Percentiles rank a stretch among this genome's conserved stretches.
These are phyloP conservation scores for Epinephelus awoara DNA, from an alignment of 2,797 vertebrate genomes.

Conservation along the genomic window DNA sequence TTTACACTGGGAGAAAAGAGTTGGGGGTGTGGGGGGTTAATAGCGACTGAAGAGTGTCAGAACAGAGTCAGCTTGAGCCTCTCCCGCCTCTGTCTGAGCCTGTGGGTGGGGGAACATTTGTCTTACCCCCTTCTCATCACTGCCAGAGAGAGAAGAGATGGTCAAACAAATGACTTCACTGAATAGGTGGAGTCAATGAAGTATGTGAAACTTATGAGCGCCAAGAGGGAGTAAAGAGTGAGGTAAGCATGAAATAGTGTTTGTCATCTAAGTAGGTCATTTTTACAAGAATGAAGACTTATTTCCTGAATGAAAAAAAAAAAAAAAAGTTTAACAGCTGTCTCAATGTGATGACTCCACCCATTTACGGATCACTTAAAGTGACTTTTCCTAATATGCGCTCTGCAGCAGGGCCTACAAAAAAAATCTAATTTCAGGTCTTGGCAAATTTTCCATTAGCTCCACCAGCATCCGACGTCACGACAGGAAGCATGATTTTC, in stretches of 20 bases:
- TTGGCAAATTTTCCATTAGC: conserved; percentile 52
- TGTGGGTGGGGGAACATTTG: conserved; percentile 52
- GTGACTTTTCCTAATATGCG: conserved; percentile 17
- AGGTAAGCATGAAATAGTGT: background rate
- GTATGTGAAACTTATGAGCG: conserved; percentile 28
- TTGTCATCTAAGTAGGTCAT: conserved; percentile 9
- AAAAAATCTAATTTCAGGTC: conserved; percentile 45
- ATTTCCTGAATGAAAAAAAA: background rate
- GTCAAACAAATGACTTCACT: conserved; percentile 64
- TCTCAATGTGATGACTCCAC: background rate
- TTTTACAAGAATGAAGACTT: conserved; percentile 6
- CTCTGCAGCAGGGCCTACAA: background rate
- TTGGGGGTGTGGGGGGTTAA: conserved; percentile 35
- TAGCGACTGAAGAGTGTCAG: conserved; percentile 42
- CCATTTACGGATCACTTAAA: conserved; percentile 6
- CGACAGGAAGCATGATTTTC: conserved; percentile 54
- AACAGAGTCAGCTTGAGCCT: conserved; percentile 32
- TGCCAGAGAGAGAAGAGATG: conserved; percentile 42
- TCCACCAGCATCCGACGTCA: conserved; percentile 35
- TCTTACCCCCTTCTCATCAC: conserved; percentile 26
- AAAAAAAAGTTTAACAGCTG: conserved; percentile 10
- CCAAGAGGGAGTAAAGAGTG: conserved; percentile 8
- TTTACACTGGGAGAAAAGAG: conserved; percentile 64
- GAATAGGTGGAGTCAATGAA: conserved; percentile 49
- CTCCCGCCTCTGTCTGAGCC: conserved; percentile 32